Percentiles rank a stretch among this genome's conserved stretches.
These are phyloP conservation scores for Zosterops hypoxanthus DNA, from an alignment of 2,113 vertebrate species.

Conservation along the genomic window DNA sequence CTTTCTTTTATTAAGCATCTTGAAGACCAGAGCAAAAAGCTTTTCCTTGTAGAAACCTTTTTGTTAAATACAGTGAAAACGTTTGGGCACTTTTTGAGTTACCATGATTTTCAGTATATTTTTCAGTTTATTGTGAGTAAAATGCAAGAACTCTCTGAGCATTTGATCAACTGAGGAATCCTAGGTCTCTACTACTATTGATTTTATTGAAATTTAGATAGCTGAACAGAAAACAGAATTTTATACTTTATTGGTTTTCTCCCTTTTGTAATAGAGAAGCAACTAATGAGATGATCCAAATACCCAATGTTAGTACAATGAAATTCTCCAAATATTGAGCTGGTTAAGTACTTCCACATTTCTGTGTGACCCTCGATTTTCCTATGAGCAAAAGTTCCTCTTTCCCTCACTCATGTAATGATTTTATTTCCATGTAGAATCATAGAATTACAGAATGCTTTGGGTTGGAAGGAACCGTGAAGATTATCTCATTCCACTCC, in stretches of 20 bases:
- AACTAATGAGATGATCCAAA: neutral
- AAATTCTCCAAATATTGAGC: neutral
- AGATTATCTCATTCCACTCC: rapidly evolving
- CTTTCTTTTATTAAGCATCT: neutral
- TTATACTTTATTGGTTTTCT: neutral
- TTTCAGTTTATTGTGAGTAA: neutral
- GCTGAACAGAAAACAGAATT: neutral
- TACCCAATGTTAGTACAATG: neutral
- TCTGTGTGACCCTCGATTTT: neutral
- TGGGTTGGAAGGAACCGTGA: neutral
- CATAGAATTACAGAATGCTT: neutral
- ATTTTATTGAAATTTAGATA: neutral
- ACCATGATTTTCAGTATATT: neutral
- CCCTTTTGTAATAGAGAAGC: neutral
- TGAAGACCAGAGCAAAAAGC: neutral
- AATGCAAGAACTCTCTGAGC: neutral
- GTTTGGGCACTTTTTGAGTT: neutral
- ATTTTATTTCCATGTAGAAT: neutral
- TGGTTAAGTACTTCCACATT: neutral
- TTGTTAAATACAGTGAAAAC: neutral
- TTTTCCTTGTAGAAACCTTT: neutral
- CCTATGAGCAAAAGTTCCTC: neutral
- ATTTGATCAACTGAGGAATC: neutral
- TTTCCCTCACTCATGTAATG: neutral
- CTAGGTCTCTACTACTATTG: neutral